Evolutionary conservation across 2,888 invertebrate species (phyloP).

Genomic region (Polydrusus cervinus): DNA sequence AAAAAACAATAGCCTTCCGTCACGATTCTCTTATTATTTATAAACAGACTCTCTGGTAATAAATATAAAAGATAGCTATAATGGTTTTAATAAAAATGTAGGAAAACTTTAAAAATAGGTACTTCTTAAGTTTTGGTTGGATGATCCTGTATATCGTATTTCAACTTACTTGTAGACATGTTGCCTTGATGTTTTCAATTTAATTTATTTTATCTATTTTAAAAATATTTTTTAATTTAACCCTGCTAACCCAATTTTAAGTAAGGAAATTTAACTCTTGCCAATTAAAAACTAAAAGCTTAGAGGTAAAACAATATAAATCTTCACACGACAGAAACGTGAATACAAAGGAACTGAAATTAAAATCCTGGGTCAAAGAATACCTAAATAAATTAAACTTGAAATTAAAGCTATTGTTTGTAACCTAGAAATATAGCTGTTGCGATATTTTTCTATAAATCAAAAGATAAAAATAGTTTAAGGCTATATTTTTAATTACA

Average conservation of each 20-base stretch:
- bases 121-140: no score
- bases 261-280: not conserved
- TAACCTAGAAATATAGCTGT: slow-evolving; percentile 39
- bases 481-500: not conserved
- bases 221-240: not conserved
- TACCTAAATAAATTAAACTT: slow-evolving; percentile 11
- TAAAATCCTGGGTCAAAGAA: slow-evolving; percentile 48
- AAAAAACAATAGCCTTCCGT: no score
- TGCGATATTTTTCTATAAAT: slow-evolving; percentile 5
- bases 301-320: slow-evolving; percentile 29
- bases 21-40: no score
- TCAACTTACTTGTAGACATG: no score
- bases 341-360: slow-evolving; percentile 8
- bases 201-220: not conserved
- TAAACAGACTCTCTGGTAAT: no score
- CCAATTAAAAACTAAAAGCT: slow-evolving; percentile 37
- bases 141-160: no score
- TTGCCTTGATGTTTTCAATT: not conserved
- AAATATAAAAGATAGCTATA: no score
- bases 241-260: not conserved
- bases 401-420: slow-evolving; percentile 42
- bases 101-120: no score
- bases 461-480: not conserved
- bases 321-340: slow-evolving; percentile 38
- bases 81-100: no score